A percentile compares a stretch with the other conserved stretches of the same genome.
Conservation (phyloP, 2,797 vertebrate species). For the Chromis chromis region DNA sequence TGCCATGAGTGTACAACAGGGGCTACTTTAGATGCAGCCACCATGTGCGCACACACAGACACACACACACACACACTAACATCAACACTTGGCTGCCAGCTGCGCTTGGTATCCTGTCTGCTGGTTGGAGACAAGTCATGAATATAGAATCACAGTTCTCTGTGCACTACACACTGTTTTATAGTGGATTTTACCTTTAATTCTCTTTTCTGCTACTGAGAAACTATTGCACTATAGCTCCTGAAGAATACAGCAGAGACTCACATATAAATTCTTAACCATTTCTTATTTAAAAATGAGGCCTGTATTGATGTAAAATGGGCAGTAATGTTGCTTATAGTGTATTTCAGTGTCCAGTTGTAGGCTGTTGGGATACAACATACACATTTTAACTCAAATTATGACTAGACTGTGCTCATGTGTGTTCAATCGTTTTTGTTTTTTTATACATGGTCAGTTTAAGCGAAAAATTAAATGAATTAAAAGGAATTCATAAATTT, state of each 20-base stretch:
- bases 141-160: slow-evolving; percentile 61
- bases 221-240: neutral
- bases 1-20: slow-evolving; percentile 81
- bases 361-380: neutral
- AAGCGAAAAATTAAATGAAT: neutral
- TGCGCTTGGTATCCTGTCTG: slow-evolving; percentile 69
- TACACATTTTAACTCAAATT: neutral
- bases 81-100: slow-evolving; percentile 71
- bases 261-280: neutral
- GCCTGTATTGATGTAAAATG: too few relatives aligned
- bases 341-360: neutral
- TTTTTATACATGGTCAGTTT: neutral
- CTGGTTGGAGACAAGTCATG: slow-evolving; percentile 63
- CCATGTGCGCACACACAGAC: slow-evolving; percentile 29
- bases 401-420: too few relatives aligned
- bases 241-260: neutral
- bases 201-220: neutral
- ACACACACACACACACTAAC: slow-evolving; percentile 29
- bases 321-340: too few relatives aligned
- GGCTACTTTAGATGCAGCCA: slow-evolving; percentile 80
- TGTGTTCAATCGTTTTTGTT: too few relatives aligned
- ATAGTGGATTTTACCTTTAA: slow-evolving; percentile 33
- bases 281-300: neutral
- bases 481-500: neutral
- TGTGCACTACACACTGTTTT: slow-evolving; percentile 40